A percentile compares a stretch with the other conserved stretches of the same genome.
Conservation (phyloP, 2,113 vertebrate species). For the zebrafish (Danio rerio) region DNA sequence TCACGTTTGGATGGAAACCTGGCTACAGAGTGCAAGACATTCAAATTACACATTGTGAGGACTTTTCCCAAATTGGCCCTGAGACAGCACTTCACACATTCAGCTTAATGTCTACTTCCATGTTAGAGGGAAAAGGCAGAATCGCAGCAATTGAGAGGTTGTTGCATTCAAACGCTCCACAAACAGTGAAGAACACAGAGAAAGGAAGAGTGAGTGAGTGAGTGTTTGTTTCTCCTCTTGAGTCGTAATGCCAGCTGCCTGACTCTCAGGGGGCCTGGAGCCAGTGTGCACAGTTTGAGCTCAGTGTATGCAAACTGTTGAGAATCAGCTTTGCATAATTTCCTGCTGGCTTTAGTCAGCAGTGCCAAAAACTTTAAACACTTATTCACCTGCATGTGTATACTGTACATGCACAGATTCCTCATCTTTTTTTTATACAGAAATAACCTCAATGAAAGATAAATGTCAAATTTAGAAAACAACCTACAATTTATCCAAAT, state of each 20-base stretch:
- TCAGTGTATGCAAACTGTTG: slow-evolving; percentile 46
- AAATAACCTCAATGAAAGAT: background rate
- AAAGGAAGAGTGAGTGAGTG: background rate
- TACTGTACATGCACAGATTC: slow-evolving; percentile 24
- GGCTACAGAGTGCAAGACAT: too few relatives aligned
- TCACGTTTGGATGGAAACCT: too few relatives aligned
- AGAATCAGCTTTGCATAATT: slow-evolving; percentile 44
- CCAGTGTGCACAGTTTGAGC: slow-evolving; percentile 27
- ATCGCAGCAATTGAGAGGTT: slow-evolving; percentile 27
- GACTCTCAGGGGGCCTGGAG: background rate
- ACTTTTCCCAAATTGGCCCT: too few relatives aligned
- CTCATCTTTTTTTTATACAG: background rate
- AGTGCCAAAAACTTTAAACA: slow-evolving; percentile 18
- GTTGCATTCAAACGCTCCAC: background rate
- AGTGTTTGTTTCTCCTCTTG: background rate
- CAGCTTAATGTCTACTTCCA: slow-evolving; percentile 12
- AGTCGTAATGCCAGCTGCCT: background rate
- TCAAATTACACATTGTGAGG: too few relatives aligned
- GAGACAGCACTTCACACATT: slow-evolving; percentile 8
- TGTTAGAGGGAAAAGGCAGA: slow-evolving; percentile 19
- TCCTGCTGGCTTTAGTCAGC: slow-evolving; percentile 25
- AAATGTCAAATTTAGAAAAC: too few relatives aligned
- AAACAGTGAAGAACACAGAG: background rate
- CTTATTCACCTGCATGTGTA: slow-evolving; percentile 1
- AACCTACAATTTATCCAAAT: too few relatives aligned